These are phyloP conservation scores for Drosophila repletoides DNA, from an alignment of 1,140 invertebrate genomes.

Conservation along the genomic window DNA sequence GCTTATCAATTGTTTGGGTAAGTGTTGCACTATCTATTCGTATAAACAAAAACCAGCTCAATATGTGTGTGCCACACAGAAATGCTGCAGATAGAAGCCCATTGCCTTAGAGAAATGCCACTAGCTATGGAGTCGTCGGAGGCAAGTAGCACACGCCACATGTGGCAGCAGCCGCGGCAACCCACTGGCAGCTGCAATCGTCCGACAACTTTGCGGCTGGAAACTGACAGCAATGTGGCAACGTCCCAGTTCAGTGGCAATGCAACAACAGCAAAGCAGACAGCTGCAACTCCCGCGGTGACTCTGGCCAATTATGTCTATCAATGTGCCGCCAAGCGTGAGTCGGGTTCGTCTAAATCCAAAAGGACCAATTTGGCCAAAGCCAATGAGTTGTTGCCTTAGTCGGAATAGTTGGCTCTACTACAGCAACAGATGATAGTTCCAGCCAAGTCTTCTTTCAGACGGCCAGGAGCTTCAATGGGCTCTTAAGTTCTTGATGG, in stretches of 20 bases:
- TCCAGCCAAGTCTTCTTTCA: background rate
- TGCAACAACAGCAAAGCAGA: background rate
- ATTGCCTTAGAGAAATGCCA: constrained; percentile 13
- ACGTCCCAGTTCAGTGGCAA: background rate
- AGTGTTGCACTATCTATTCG: background rate
- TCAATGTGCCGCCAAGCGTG: constrained; percentile 39
- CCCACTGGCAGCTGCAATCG: constrained; percentile 34
- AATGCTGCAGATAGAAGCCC: constrained; percentile 5
- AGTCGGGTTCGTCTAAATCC: constrained; percentile 7
- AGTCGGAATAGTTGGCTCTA: too few species aligned
- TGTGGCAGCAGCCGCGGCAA: constrained; percentile 39
- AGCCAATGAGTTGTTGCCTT: background rate
- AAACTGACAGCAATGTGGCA: constrained; percentile 12
- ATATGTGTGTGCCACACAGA: background rate
- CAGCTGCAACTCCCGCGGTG: constrained; percentile 6
- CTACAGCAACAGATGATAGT: constrained; percentile 16
- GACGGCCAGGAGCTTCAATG: background rate
- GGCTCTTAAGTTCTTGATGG: background rate
- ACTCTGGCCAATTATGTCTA: constrained; percentile 45
- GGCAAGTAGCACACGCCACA: constrained; percentile 25
- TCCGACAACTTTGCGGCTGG: constrained; percentile 12
- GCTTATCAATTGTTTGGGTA: constrained; percentile 12
- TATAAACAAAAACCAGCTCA: background rate
- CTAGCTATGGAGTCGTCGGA: background rate
- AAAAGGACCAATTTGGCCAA: background rate